phyloP scores from a whole-genome alignment of 2,797 vertebrate genomes.

The Microcaecilia unicolor region DNA sequence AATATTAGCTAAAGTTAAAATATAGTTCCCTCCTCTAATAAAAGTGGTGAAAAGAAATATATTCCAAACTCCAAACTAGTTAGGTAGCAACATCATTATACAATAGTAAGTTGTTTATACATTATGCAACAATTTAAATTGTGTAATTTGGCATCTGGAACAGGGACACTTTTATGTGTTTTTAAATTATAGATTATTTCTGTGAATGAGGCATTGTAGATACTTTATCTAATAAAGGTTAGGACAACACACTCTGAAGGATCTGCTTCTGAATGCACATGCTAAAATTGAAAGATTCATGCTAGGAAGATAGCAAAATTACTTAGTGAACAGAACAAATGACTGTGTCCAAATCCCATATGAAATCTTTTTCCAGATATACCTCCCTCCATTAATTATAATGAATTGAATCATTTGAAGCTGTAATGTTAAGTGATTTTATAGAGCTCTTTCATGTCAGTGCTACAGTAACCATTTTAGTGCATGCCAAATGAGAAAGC shows the following conservation, averaged over 20 bases:
- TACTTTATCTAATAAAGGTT: conserved; percentile 5
- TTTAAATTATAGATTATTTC: conserved; percentile 31
- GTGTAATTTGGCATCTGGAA: conserved; percentile 15
- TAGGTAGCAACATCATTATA: conserved; percentile 11
- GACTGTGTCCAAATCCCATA: conserved; percentile 11
- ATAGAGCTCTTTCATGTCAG: conserved; percentile 10
- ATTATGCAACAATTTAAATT: conserved; percentile 24
- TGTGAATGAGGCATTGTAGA: conserved; percentile 11
- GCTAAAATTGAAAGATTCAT: conserved; percentile 16
- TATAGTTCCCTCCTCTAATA: background rate
- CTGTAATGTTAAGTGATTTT: conserved; percentile 25
- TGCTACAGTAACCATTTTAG: conserved; percentile 8
- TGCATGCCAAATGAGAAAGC: conserved; percentile 4
- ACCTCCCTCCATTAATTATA: conserved; percentile 31
- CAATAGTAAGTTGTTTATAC: conserved; percentile 14
- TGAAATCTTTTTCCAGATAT: conserved; percentile 24
- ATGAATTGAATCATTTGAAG: conserved; percentile 33
- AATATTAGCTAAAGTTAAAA: background rate
- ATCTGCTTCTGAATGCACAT: background rate
- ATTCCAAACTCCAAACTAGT: conserved; percentile 11
- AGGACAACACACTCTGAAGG: conserved; percentile 14
- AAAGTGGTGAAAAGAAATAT: conserved; percentile 1
- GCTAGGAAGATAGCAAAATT: conserved; percentile 10
- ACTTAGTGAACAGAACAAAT: conserved; percentile 31
- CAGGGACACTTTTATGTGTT: conserved; percentile 13